phyloP scores from a whole-genome alignment of 2,888 invertebrate species.

The Elmis aenea region DNA sequence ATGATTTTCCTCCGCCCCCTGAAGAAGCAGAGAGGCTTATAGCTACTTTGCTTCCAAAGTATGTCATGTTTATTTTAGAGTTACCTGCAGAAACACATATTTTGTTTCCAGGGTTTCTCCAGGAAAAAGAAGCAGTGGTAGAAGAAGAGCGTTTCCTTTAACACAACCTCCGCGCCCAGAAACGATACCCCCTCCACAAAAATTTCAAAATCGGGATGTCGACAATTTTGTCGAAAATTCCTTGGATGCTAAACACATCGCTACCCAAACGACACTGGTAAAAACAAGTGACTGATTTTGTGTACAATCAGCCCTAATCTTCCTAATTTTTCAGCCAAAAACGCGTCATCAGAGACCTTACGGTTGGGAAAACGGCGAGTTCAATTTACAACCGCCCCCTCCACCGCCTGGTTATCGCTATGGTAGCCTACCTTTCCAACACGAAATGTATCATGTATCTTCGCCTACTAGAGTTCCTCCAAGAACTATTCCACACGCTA shows the following conservation, averaged over 20 bases:
- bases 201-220: conserved; percentile 38
- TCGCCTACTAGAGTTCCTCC: conserved; percentile 59
- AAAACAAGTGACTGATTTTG: too few relatives aligned
- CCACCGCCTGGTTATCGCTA: conserved; percentile 60
- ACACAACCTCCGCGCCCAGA: conserved; percentile 37
- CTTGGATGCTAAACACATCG: conserved; percentile 55
- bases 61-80: neutral
- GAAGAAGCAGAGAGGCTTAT: conserved; percentile 74
- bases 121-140: conserved; percentile 53
- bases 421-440: conserved; percentile 63
- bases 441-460: conserved; percentile 54
- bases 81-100: neutral
- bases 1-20: conserved; percentile 66
- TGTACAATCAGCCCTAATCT: conserved; percentile 24
- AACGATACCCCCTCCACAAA: conserved; percentile 44
- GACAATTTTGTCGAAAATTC: conserved; percentile 16
- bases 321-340: conserved; percentile 68
- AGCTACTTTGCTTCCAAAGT: conserved; percentile 71
- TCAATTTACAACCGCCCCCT: conserved; percentile 51
- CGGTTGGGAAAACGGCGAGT: conserved; percentile 60
- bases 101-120: conserved; percentile 61
- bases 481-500: conserved; percentile 63
- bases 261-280: conserved; percentile 77
- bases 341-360: conserved; percentile 70
- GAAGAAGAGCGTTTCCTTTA: conserved; percentile 38